Evolutionary conservation across 2,113 vertebrate species (phyloP), one percentile per base, ranked within the genome.

Genomic region (Emydocephalus ijimae): DNA sequence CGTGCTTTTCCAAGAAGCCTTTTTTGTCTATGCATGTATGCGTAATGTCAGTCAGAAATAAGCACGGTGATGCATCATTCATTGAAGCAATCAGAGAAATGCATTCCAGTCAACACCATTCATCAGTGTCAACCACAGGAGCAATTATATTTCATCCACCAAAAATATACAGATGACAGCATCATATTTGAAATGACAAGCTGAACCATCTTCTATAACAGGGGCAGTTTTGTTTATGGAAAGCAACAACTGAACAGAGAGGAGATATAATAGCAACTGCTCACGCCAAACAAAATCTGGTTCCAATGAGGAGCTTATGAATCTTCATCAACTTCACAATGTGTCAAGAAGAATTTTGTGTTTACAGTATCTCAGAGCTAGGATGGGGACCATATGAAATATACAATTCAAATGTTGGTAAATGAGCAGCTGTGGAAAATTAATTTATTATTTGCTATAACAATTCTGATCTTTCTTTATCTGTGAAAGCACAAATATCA

Each of bases 81-180:
- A 92, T 48, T 59, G 94, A 91, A 94, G 96, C 94, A 95, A 97
- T 94, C 97, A 96, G 86, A 96, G 92, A 88, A 96, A 94, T 89
- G n/a, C 61, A 88, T 91, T 95, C 94, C 94, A 97, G 95, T 96
- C 95, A 96, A 94, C 93, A 93, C 91, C 96, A 96, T 97, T 96
- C 97, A 97, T 97, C 97, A 97, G 92, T 95, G 97, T 97, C 97
- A 97, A 93, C 96, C 81, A 0, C 3, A 93, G 92, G 95, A 98
- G 97, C 96, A 98, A 97, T 97, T 97, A 96, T 90, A 96, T 93
- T 95, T 95, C 92, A 96, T 85, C 93, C 95, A 92, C 96, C 93
- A 94, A 94, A 94, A 97, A 95, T 89, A 97, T 95, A 96, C 93
- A 97, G 95, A 93, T 92, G 89, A 91, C 34, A 97, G 93, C 93